A percentile compares a stretch with the other conserved stretches of the same genome.
phyloP scores from a whole-genome alignment of 1,140 invertebrate species.

The Philaenus spumarius region DNA sequence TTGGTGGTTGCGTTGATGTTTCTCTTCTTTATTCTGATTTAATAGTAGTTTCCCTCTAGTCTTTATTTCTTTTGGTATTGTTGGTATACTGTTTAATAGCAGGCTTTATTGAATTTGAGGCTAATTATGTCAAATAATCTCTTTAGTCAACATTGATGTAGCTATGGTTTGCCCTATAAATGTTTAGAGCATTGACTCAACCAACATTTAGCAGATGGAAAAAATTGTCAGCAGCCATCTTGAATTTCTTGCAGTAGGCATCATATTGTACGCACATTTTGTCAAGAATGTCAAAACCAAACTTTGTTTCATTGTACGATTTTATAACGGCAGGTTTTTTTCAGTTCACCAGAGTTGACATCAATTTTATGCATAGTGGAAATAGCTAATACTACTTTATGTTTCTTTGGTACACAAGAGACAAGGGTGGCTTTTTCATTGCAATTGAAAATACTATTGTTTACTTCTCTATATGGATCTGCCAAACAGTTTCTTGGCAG shows the following conservation, averaged over 20 bases:
- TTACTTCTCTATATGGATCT: conserved; percentile 5
- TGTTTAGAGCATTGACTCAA: background rate
- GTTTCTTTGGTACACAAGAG: conserved; percentile 27
- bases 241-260: background rate
- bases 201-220: too few relatives aligned
- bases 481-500: conserved; percentile 14
- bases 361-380: conserved; percentile 21
- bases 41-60: too few relatives aligned
- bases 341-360: background rate
- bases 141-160: too few relatives aligned
- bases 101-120: too few relatives aligned
- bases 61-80: too few relatives aligned
- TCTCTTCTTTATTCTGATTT: too few relatives aligned
- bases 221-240: conserved; percentile 16
- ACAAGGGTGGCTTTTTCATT: conserved; percentile 20
- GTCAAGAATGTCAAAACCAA: conserved; percentile 35
- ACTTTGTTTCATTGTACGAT: conserved; percentile 37
- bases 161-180: background rate
- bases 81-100: too few relatives aligned
- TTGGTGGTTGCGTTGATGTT: too few relatives aligned
- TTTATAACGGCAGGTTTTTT: conserved; percentile 34
- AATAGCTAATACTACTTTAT: conserved; percentile 21
- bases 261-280: too few relatives aligned
- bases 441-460: conserved; percentile 12
- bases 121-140: too few relatives aligned